Conservation (phyloP, 2,797 vertebrate genomes). For the Tokudaia tokunoshimensis region DNA sequence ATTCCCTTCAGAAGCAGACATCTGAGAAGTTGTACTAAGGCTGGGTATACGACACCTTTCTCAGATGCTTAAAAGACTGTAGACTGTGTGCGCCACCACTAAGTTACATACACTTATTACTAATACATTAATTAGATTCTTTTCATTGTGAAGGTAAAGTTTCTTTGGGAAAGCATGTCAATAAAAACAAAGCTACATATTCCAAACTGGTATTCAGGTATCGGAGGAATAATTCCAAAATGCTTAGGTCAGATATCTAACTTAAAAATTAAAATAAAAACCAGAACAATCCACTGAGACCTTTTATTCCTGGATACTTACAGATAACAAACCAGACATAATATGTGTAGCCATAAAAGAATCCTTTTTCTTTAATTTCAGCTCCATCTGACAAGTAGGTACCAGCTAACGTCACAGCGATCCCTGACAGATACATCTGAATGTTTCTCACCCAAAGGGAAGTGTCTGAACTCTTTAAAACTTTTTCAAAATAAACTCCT, state of each 20-base stretch:
- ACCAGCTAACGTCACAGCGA: constrained; percentile 92
- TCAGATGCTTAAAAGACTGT: constrained; percentile 6
- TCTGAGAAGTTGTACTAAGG: constrained; percentile 53
- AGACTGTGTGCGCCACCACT: neutral
- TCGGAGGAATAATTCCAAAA: constrained; percentile 72
- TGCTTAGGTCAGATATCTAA: constrained; percentile 60
- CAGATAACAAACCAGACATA: constrained; percentile 96
- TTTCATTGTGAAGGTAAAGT: constrained; percentile 57
- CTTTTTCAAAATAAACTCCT: constrained; percentile 99
- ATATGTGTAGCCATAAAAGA: constrained; percentile 96
- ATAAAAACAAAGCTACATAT: constrained; percentile 73
- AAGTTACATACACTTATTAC: constrained; percentile 53
- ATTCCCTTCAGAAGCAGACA: constrained; percentile 56
- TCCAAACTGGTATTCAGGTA: constrained; percentile 70
- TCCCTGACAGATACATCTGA: constrained; percentile 99
- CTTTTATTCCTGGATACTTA: constrained; percentile 89
- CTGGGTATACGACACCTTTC: neutral
- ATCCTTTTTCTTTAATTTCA: constrained; percentile 94
- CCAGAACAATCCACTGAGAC: constrained; percentile 32
- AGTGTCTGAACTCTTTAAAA: constrained; percentile 98
- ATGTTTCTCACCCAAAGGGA: constrained; percentile 99
- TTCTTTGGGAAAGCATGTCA: constrained; percentile 66
- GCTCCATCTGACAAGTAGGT: constrained; percentile 93
- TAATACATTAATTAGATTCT: constrained; percentile 65
- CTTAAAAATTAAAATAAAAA: constrained; percentile 24